Conservation (phyloP, 1,140 invertebrate species). For the Steinernema feltiae region DNA sequence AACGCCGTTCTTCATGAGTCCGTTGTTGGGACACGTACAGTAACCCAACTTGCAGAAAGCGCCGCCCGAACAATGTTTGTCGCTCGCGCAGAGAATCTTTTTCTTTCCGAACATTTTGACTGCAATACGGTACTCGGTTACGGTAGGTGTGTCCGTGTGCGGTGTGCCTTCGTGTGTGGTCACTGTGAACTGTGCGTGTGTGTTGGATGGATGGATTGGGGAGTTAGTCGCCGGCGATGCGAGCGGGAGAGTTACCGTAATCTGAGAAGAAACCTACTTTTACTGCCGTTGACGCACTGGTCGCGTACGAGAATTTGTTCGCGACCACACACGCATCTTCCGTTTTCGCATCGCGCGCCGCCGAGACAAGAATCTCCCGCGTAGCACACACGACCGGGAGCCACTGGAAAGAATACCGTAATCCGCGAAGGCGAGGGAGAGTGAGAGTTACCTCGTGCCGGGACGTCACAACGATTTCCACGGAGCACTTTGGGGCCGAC, state of each 20-base stretch:
- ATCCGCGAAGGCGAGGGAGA: too few relatives aligned
- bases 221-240: too few relatives aligned
- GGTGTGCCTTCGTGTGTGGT: neutral
- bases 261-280: neutral
- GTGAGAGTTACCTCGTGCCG: neutral
- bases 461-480: neutral
- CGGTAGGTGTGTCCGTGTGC: neutral
- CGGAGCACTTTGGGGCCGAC: neutral
- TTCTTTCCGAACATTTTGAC: neutral
- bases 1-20: constrained; percentile 23
- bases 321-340: neutral
- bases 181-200: neutral
- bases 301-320: neutral
- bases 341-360: neutral
- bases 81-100: constrained; percentile 7
- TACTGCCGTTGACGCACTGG: neutral
- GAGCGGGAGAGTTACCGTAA: too few relatives aligned
- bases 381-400: neutral
- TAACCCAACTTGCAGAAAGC: constrained; percentile 22
- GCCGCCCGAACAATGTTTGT: constrained; percentile 22
- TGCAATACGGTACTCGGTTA: neutral
- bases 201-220: neutral
- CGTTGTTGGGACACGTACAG: constrained; percentile 25
- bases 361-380: constrained; percentile 7
- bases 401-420: neutral